phyloP scores from a whole-genome alignment of 2,797 vertebrate genomes.

The Xenops minutus region DNA sequence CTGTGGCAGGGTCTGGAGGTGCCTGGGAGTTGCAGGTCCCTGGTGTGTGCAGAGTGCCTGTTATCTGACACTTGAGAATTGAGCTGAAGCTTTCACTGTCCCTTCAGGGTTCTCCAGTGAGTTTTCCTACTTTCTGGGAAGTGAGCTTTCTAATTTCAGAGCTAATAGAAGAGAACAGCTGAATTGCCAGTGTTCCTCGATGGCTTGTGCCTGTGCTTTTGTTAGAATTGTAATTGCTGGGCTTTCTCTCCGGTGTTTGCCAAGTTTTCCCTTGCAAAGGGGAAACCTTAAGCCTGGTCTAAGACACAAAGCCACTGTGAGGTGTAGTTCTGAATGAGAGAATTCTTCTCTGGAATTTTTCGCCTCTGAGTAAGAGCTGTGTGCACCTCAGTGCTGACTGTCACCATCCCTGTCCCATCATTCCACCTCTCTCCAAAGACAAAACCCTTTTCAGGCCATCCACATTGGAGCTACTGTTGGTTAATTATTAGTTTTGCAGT shows the following conservation, averaged over 20 bases:
- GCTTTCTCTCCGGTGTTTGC: neutral
- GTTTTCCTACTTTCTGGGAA: neutral
- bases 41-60: neutral
- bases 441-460: neutral
- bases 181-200: neutral
- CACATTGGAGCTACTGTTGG: neutral
- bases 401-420: rapidly evolving
- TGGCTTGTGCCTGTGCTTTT: neutral
- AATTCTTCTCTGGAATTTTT: neutral
- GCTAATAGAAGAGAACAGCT: neutral
- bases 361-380: neutral
- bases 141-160: neutral
- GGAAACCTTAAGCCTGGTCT: neutral
- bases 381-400: neutral
- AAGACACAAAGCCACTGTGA: neutral
- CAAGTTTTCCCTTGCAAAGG: neutral
- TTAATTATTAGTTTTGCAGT: neutral
- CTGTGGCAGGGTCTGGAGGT: neutral
- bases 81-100: neutral
- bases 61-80: neutral
- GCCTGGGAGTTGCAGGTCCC: neutral
- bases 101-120: neutral
- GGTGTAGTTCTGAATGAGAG: neutral
- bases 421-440: neutral
- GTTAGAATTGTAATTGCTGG: neutral